Conservation (phyloP, 2,797 vertebrate genomes). For the Sebastes cheni region DNA sequence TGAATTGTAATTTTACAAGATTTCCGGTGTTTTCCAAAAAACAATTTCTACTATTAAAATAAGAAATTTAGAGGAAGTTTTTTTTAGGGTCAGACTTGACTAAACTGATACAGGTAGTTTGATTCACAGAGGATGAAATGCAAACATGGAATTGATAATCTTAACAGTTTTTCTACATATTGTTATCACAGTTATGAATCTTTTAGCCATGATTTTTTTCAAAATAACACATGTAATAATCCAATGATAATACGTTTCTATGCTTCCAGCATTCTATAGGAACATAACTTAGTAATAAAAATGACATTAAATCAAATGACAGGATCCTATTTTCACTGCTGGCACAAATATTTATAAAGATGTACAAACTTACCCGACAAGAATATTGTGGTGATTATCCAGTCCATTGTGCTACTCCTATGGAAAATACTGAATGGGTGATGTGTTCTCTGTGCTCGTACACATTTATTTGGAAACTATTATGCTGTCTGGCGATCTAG, state of each 20-base stretch:
- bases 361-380: slow-evolving; percentile 61
- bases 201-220: neutral
- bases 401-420: slow-evolving; percentile 50
- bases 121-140: neutral
- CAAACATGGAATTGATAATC: neutral
- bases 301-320: neutral
- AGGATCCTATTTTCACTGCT: neutral
- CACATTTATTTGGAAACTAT: neutral
- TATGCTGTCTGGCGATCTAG: neutral
- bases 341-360: neutral
- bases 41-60: neutral
- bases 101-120: neutral
- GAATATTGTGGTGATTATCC: slow-evolving; percentile 29
- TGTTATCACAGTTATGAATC: neutral
- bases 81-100: neutral
- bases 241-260: neutral
- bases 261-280: neutral
- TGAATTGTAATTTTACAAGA: neutral
- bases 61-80: neutral
- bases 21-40: neutral
- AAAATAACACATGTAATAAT: neutral
- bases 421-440: neutral
- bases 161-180: neutral
- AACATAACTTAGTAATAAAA: neutral
- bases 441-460: neutral